A percentile compares a stretch with the other conserved stretches of the same genome.
Evolutionary conservation across 2,797 vertebrate species (phyloP).

Genomic region (Chelmon rostratus): DNA sequence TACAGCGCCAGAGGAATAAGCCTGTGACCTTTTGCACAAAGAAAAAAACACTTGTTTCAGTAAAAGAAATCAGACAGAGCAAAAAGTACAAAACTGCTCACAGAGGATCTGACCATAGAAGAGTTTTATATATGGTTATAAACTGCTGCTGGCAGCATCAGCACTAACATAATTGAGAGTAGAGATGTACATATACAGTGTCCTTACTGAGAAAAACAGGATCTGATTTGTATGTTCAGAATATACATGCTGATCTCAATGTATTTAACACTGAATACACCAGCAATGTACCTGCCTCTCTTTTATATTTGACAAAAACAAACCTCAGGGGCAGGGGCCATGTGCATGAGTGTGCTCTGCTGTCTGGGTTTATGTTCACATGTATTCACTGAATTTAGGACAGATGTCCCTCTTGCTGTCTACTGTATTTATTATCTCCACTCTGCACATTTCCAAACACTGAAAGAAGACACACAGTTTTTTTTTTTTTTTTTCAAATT

Average conservation of each 20-base stretch:
- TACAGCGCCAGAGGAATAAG: constrained; percentile 17
- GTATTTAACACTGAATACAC: constrained; percentile 10
- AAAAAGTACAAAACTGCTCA: constrained; percentile 8
- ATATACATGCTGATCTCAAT: constrained; percentile 5
- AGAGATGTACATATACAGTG: background rate
- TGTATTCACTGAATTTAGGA: constrained; percentile 41
- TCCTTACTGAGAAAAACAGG: background rate
- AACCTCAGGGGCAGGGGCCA: constrained; percentile 21
- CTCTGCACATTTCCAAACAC: constrained; percentile 40
- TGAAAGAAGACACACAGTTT: constrained; percentile 23
- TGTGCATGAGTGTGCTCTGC: constrained; percentile 22
- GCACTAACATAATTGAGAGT: background rate
- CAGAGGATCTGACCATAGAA: too few relatives aligned
- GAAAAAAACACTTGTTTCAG: constrained; percentile 10
- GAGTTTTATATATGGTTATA: background rate
- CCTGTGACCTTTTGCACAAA: constrained; percentile 38
- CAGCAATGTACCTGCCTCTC: background rate
- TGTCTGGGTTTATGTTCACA: constrained; percentile 40
- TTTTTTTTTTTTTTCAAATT: constrained; percentile 7
- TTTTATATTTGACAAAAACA: constrained; percentile 50
- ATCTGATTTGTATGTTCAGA: constrained; percentile 2
- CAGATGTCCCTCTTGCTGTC: constrained; percentile 7
- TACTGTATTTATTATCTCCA: constrained; percentile 29
- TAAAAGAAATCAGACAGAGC: background rate
- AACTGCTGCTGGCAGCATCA: background rate